Evolutionary conservation across 2,113 vertebrate genomes (phyloP), one percentile per base, ranked within the genome.

Genomic region (Lophotis ruficrista): DNA sequence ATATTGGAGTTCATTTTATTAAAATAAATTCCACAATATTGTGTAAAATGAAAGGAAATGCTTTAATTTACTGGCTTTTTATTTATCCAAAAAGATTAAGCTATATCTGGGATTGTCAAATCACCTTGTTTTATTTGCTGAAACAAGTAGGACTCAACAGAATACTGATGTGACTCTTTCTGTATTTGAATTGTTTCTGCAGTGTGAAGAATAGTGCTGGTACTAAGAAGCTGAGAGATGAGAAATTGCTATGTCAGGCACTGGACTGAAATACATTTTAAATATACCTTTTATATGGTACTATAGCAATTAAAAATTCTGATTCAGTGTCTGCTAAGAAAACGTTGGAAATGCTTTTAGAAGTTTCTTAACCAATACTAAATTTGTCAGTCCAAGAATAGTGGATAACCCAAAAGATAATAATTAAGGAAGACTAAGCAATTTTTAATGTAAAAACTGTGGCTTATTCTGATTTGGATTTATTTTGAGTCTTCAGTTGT

Each of bases 241-340:
- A 96, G 82, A 95, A 97, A 96, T 95, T 94, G 83, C 71, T 54
- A n/a, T 89, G 50, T 93, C 88, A 94, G 85, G 82, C 83, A 81
- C 70, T 93, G 70, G 51, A 58, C 47, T 91, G 35, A 97, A 96
- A 95, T 93, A 91, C 56, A 89, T 94, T 96, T 94, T 86, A 92
- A 94, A 90, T 83, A 90, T 38, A 76, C 51, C 79, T 84, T 91
- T 93, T 27, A 38, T 73, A 62, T 78, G 37, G 23, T 51, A 43
- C 21, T 53, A 14, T 56, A 60, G 31, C 27, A 82, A 45, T 21
- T 78, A 78, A 93, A 93, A 96, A 92, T 96, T 81, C 79, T 87
- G n/a, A 93, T 96, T 96, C 75, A 60, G 20, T 73, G 76, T 75
- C 89, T 88, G 61, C 65, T 95, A 84, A 90, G 92, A 80, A 92